Conservation (phyloP, 2,113 vertebrate genomes). For the Phyllopteryx taeniolatus region DNA sequence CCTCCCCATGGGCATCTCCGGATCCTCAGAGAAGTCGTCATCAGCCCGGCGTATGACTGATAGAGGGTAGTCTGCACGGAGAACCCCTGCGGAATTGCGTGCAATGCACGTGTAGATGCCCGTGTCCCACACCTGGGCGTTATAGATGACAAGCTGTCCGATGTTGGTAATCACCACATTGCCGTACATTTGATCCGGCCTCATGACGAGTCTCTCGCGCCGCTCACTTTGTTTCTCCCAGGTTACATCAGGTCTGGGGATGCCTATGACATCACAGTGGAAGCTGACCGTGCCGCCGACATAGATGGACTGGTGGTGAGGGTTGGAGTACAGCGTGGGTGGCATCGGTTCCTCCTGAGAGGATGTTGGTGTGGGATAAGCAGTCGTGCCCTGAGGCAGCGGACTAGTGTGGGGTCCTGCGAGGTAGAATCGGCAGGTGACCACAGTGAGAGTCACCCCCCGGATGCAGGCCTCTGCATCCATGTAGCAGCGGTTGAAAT, state of each 20-base stretch:
- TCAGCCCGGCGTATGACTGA: slow-evolving; percentile 77
- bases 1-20: slow-evolving; percentile 60
- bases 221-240: slow-evolving; percentile 94
- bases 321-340: slow-evolving; percentile 86
- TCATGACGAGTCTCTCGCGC: slow-evolving; percentile 84
- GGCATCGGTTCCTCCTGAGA: slow-evolving; percentile 76
- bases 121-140: slow-evolving; percentile 84
- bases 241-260: slow-evolving; percentile 85
- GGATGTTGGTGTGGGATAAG: slow-evolving; percentile 73
- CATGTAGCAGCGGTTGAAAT: slow-evolving; percentile 99
- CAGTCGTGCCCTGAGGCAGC: slow-evolving; percentile 80
- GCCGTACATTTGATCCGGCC: slow-evolving; percentile 95
- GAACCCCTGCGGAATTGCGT: slow-evolving; percentile 81
- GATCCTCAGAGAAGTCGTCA: slow-evolving; percentile 65
- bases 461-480: slow-evolving; percentile 91
- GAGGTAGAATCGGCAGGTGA: slow-evolving; percentile 88
- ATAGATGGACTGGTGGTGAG: slow-evolving; percentile 83
- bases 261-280: slow-evolving; percentile 87
- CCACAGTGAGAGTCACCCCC: slow-evolving; percentile 80
- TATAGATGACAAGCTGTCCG: slow-evolving; percentile 94
- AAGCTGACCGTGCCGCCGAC: slow-evolving; percentile 89
- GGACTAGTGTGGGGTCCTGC: slow-evolving; percentile 85
- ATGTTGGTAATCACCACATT: slow-evolving; percentile 96
- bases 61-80: slow-evolving; percentile 87
- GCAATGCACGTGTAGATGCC: slow-evolving; percentile 93